phyloP scores from a whole-genome alignment of 1,140 invertebrate genomes.

The Zaprionus capensis region DNA sequence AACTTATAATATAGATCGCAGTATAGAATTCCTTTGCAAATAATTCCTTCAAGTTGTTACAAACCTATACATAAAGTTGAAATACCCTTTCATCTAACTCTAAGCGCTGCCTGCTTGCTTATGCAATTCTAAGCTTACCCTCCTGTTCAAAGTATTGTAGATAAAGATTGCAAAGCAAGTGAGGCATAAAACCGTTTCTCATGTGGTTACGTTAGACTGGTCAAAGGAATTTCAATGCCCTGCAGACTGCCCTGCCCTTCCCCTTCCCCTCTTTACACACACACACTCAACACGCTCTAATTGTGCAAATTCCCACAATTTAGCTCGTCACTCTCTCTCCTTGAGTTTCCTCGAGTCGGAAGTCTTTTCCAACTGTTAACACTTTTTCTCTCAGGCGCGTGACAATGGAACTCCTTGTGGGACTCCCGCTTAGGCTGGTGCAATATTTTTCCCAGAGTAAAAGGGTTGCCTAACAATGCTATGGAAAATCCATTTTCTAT shows the following conservation, averaged over 20 bases:
- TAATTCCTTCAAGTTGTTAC: too few species aligned
- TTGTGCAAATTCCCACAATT: slow-evolving; percentile 81
- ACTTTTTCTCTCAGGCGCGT: slow-evolving; percentile 21
- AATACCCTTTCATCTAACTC: too few species aligned
- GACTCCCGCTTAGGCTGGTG: slow-evolving; percentile 7
- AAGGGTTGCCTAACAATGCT: slow-evolving; percentile 66
- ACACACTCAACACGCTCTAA: slow-evolving; percentile 66
- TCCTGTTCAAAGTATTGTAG: background rate
- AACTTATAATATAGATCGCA: too few species aligned
- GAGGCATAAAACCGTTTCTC: slow-evolving; percentile 21
- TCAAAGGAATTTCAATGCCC: slow-evolving; percentile 23
- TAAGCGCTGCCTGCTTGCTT: too few species aligned
- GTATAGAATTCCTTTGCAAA: too few species aligned
- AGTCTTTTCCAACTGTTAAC: slow-evolving; percentile 39
- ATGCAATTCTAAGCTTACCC: background rate
- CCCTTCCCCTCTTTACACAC: background rate
- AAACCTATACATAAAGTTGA: too few species aligned
- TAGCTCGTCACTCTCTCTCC: slow-evolving; percentile 18
- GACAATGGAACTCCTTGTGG: slow-evolving; percentile 20
- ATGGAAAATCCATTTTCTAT: slow-evolving; percentile 66
- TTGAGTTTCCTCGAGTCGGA: slow-evolving; percentile 13
- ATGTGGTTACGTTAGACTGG: slow-evolving; percentile 25
- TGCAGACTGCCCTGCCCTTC: background rate
- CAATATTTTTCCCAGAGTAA: slow-evolving; percentile 67
- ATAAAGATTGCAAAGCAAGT: background rate